A percentile compares a stretch with the other conserved stretches of the same genome.
Evolutionary conservation across 2,113 vertebrate species (phyloP).

Genomic region (Phylloscopus whistleri): DNA sequence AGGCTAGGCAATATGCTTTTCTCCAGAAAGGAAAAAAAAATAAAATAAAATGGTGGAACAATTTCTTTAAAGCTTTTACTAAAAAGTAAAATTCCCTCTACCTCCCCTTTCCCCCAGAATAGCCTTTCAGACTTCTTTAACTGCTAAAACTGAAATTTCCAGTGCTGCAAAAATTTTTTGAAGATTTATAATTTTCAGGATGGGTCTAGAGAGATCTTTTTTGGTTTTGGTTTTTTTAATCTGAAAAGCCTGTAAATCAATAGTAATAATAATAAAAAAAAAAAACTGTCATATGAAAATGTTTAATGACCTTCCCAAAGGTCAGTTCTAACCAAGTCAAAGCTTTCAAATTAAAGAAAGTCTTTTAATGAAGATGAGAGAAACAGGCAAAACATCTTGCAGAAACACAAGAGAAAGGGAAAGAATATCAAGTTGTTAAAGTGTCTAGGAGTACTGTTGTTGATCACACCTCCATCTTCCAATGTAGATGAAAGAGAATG

Average conservation of each 20-base stretch:
- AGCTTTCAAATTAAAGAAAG: not conserved
- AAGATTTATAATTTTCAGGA: not conserved
- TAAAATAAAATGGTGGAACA: not conserved
- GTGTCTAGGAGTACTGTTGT: not conserved
- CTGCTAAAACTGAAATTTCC: not conserved
- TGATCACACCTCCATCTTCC: not conserved
- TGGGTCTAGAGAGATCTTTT: not conserved
- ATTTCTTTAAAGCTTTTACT: not conserved
- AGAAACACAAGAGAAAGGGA: not conserved
- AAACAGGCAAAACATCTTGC: not conserved
- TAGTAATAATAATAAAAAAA: not conserved
- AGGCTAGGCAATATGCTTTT: not conserved
- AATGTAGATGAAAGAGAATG: not conserved
- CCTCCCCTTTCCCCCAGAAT: accelerated
- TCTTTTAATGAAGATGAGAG: not conserved
- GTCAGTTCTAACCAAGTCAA: not conserved
- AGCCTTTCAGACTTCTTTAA: not conserved
- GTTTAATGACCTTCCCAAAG: not conserved
- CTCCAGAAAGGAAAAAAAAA: not conserved
- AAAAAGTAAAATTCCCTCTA: not conserved
- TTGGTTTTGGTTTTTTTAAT: not conserved
- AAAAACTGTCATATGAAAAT: not conserved
- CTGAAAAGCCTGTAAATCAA: not conserved
- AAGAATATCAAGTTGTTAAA: not conserved
- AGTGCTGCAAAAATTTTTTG: not conserved